Conservation (phyloP, 2,113 vertebrate genomes). For the Aphyosemion australe region DNA sequence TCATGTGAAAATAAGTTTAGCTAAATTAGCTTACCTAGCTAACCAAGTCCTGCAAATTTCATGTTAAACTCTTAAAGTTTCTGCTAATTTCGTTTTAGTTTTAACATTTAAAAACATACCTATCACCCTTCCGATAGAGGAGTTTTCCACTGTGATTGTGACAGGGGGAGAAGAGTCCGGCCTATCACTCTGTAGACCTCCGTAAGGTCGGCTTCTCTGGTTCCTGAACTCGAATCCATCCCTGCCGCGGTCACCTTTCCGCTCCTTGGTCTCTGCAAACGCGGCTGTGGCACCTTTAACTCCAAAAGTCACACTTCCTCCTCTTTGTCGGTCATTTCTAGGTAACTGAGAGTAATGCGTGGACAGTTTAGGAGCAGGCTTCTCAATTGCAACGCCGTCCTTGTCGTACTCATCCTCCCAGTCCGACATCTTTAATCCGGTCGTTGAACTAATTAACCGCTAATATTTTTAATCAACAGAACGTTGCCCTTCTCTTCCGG, state of each 20-base stretch:
- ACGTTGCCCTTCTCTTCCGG: background rate
- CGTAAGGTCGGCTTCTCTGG: background rate
- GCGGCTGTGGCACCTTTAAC: slow-evolving; percentile 2
- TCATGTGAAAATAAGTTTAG: background rate
- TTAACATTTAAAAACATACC: slow-evolving; percentile 69
- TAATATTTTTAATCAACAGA: background rate
- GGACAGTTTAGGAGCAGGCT: fast-evolving
- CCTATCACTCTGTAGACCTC: background rate
- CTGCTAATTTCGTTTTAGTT: background rate
- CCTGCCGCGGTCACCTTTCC: background rate
- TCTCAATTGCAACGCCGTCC: background rate
- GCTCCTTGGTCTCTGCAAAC: background rate
- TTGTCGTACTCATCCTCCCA: slow-evolving; percentile 70
- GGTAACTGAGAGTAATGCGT: background rate
- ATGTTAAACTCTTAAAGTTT: no score
- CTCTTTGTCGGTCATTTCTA: fast-evolving
- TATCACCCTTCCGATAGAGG: slow-evolving; percentile 81
- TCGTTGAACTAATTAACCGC: background rate
- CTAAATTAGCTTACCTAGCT: slow-evolving; percentile 6
- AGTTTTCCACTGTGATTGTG: slow-evolving; percentile 76
- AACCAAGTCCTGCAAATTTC: background rate
- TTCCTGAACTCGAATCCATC: background rate
- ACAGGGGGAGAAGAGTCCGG: slow-evolving; percentile 36
- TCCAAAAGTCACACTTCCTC: slow-evolving; percentile 12
- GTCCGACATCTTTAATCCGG: slow-evolving; percentile 69